phyloP scores from a whole-genome alignment of 2,888 invertebrate species.

The Elysia crispata region DNA sequence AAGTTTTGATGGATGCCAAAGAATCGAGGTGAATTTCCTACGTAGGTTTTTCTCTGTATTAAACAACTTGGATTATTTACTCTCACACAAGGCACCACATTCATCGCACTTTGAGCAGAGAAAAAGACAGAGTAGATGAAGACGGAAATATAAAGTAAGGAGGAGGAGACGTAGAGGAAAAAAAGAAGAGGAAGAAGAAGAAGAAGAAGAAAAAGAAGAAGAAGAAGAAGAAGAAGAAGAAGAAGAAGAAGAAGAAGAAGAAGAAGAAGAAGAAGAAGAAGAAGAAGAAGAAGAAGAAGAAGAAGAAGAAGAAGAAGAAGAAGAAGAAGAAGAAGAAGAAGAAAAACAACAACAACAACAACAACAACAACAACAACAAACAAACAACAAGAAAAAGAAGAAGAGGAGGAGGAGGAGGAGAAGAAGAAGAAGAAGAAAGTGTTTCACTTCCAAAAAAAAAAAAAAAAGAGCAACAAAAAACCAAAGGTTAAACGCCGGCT shows the following conservation, averaged over 20 bases:
- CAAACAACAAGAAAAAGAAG: too few relatives aligned
- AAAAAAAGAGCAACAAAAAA: too few relatives aligned
- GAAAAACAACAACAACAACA: background rate
- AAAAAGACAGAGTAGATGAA: background rate
- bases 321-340: background rate
- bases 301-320: slow-evolving; percentile 24
- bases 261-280: slow-evolving; percentile 34
- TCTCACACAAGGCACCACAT: too few relatives aligned
- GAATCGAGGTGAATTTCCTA: too few relatives aligned
- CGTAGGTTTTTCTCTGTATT: too few relatives aligned
- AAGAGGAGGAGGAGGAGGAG: too few relatives aligned
- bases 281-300: slow-evolving; percentile 34
- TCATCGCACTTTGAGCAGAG: too few relatives aligned
- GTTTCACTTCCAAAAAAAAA: too few relatives aligned
- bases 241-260: background rate
- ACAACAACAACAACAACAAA: background rate
- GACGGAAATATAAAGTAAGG: slow-evolving; percentile 13
- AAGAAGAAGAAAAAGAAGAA: background rate
- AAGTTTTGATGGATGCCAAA: too few relatives aligned
- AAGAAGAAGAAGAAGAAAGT: too few relatives aligned
- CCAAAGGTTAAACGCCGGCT: too few relatives aligned
- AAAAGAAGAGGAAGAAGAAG: background rate
- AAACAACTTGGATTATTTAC: too few relatives aligned
- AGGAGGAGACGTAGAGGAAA: background rate
- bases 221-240: background rate